A percentile compares a stretch with the other conserved stretches of the same genome.
Evolutionary conservation across 2,113 vertebrate species (phyloP).

Genomic region (Rhinoderma darwinii): DNA sequence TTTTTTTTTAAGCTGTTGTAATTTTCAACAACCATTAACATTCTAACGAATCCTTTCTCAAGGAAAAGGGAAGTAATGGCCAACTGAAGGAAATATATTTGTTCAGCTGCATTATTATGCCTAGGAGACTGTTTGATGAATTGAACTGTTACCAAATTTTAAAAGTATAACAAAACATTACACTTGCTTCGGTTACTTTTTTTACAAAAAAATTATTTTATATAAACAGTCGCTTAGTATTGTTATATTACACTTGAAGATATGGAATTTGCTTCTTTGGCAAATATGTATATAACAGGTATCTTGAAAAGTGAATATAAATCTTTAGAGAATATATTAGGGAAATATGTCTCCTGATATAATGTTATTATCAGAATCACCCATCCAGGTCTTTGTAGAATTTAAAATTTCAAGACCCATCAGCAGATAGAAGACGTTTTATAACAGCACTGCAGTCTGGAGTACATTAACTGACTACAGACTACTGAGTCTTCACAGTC

Average conservation of each 20-base stretch:
- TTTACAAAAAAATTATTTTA: background rate
- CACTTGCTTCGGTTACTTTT: background rate
- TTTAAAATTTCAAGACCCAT: background rate
- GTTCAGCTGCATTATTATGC: slow-evolving; percentile 35
- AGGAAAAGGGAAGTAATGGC: slow-evolving; percentile 46
- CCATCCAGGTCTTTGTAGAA: background rate
- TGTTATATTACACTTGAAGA: background rate
- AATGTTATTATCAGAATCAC: background rate
- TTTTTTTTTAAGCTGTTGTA: slow-evolving; percentile 32
- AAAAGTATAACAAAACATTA: background rate
- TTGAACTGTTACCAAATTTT: background rate
- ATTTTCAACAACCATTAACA: slow-evolving; percentile 28
- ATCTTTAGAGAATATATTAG: background rate
- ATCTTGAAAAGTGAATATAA: background rate
- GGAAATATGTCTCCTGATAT: background rate
- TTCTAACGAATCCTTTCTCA: slow-evolving; percentile 4
- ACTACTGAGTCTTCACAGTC: no score
- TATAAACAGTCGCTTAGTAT: background rate
- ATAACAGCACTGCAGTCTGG: background rate
- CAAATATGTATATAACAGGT: background rate
- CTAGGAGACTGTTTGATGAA: slow-evolving; percentile 26
- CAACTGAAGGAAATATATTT: slow-evolving; percentile 45
- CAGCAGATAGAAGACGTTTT: background rate
- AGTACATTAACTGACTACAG: background rate
- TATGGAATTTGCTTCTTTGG: background rate